These are phyloP conservation scores for Dicrurus megarhynchus DNA, from an alignment of 2,113 vertebrate species.

Conservation along the genomic window DNA sequence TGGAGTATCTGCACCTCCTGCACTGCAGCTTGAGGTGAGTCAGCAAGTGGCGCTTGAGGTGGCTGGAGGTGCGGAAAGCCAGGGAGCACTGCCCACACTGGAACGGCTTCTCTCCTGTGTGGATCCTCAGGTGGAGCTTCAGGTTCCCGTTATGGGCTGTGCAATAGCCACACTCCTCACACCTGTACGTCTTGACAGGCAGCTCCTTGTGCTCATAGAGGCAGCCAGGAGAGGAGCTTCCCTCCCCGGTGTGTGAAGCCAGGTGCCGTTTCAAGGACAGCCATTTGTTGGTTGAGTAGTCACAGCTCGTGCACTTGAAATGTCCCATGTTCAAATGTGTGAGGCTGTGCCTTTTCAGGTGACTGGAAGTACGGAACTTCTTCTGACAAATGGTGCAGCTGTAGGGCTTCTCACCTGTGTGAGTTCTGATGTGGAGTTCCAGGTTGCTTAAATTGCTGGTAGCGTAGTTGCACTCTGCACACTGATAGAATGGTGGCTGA, in stretches of 20 bases:
- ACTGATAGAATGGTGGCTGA: background rate
- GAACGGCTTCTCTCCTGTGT: slow-evolving; percentile 48
- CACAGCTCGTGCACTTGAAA: slow-evolving; percentile 26
- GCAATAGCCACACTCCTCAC: slow-evolving; percentile 47
- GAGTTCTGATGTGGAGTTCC: slow-evolving; percentile 14
- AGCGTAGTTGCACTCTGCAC: background rate
- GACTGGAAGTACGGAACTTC: slow-evolving; percentile 53
- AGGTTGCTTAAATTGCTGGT: slow-evolving; percentile 13
- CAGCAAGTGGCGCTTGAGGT: slow-evolving; percentile 46
- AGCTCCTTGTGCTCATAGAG: background rate
- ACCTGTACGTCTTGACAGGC: background rate
- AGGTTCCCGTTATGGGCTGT: slow-evolving; percentile 13
- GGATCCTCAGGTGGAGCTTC: slow-evolving; percentile 35
- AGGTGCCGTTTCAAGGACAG: slow-evolving; percentile 26
- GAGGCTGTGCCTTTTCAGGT: slow-evolving; percentile 36
- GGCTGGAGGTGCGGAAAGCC: slow-evolving; percentile 58
- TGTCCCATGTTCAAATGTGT: background rate
- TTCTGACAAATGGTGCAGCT: slow-evolving; percentile 22
- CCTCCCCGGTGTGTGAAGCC: background rate
- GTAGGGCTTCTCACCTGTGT: slow-evolving; percentile 55
- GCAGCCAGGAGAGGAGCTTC: background rate
- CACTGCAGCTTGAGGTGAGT: background rate
- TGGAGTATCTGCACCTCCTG: slow-evolving; percentile 10
- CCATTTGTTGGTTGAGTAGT: slow-evolving; percentile 36
- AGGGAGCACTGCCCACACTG: background rate